Evolutionary conservation across 2,888 invertebrate species (phyloP), one percentile per base, ranked within the genome.

Genomic region (Pollenia labialis): DNA sequence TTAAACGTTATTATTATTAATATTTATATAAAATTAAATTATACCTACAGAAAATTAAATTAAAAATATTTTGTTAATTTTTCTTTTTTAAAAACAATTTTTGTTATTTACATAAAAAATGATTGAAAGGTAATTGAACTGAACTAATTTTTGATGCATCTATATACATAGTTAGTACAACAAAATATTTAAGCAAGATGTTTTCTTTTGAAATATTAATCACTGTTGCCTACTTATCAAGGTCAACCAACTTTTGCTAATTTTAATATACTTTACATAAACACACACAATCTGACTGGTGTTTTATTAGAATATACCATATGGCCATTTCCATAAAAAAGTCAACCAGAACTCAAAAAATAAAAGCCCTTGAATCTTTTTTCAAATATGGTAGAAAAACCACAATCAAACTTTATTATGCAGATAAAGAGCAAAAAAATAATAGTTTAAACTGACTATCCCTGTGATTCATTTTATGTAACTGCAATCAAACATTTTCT

Each of bases 1-100:
- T 81, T 82, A 75, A 81, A 64, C 60, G 52, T 60, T 52, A 54
- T 50, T 50, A 58, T 81, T 82, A 50, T 68, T n/a, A 81, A 85
- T 56, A 32, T 32, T 32, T 6, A 32, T 32, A 32, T 69, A 40
- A 68, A 81, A 75, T 52, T 75, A 66, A 66, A 62, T 54, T 50
- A 71, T 80, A 74, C 50, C 40, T 23, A 9, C 16, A 62, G 46
- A 56, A n/a, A 14, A 60, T n/a, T 40, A 14, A 6, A 42, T 11
- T 64, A 12, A 42, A n/a, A 62, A 16, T n/a, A 10, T 11, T 58
- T 56, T 44, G 52, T 71, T 18, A 54, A 56, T 54, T 71, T 58
- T 46, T 32, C 32, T 32, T 32, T 32, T 6, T 6, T 32, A 32
- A 32, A 32, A 32, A 32, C 32, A 0, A 32, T 32, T 32, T 0